Percentiles rank a stretch among this genome's conserved stretches.
These are phyloP conservation scores for Malaclemys terrapin DNA, from an alignment of 2,113 vertebrate species.

Conservation along the genomic window DNA sequence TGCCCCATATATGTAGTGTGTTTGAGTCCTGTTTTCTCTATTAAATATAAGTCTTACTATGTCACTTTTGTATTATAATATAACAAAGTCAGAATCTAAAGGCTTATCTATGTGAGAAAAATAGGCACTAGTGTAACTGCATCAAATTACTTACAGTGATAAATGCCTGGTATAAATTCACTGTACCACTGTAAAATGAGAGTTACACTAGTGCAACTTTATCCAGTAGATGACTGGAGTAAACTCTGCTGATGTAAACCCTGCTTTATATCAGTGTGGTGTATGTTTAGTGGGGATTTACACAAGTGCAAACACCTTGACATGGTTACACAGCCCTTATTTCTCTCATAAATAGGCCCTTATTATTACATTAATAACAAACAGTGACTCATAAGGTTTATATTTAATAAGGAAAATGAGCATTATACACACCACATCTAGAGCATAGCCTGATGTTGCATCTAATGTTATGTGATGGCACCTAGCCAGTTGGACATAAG, in stretches of 20 bases:
- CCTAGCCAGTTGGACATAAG: neutral
- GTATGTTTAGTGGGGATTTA: neutral
- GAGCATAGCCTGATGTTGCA: neutral
- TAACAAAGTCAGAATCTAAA: neutral
- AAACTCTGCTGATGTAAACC: slow-evolving; percentile 14
- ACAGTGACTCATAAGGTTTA: neutral
- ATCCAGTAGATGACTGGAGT: neutral
- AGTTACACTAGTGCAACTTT: slow-evolving; percentile 24
- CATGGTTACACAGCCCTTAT: no score
- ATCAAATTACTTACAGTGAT: neutral
- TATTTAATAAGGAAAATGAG: neutral
- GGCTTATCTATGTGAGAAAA: neutral
- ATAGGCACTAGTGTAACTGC: neutral
- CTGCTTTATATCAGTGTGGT: slow-evolving; percentile 18
- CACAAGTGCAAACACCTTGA: no score
- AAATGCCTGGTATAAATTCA: neutral
- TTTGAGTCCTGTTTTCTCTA: no score
- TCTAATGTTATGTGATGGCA: neutral
- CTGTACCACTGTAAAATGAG: neutral
- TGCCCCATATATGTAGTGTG: no score
- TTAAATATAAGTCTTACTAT: no score
- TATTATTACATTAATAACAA: neutral
- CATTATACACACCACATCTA: neutral
- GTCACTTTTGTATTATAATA: no score
- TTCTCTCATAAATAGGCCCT: neutral